Conservation (phyloP, 2,113 vertebrate species). For the Motacilla tschutschensis region DNA sequence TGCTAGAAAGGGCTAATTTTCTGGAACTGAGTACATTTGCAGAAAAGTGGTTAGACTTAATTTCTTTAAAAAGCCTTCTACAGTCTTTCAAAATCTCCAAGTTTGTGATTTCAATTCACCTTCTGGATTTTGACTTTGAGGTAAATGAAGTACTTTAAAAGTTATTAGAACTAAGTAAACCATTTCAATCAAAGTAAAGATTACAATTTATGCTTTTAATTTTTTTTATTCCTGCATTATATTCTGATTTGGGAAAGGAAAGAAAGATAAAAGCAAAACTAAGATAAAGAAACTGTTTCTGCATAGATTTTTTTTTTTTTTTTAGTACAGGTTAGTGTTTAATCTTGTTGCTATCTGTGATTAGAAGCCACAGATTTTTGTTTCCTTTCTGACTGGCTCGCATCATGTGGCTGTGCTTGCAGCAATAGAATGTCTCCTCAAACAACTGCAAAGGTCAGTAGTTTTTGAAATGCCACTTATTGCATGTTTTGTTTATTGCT, state of each 20-base stretch:
- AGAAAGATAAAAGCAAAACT: neutral
- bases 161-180: neutral
- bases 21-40: neutral
- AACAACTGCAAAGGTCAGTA: conserved; percentile 22
- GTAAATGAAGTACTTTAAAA: neutral
- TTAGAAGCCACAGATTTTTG: neutral
- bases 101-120: neutral
- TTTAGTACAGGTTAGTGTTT: neutral
- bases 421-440: neutral
- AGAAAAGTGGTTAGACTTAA: neutral
- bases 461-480: neutral
- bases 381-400: neutral
- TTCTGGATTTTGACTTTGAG: neutral
- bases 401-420: neutral
- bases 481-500: neutral
- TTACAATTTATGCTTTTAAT: neutral
- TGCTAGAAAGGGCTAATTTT: neutral
- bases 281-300: neutral
- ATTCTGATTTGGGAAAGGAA: neutral
- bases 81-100: neutral
- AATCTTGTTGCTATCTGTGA: neutral
- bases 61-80: neutral
- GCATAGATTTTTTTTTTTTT: neutral
- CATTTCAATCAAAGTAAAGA: neutral
- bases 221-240: neutral